Evolutionary conservation across 2,888 invertebrate genomes (phyloP).

Genomic region (Caradrina kadenii): DNA sequence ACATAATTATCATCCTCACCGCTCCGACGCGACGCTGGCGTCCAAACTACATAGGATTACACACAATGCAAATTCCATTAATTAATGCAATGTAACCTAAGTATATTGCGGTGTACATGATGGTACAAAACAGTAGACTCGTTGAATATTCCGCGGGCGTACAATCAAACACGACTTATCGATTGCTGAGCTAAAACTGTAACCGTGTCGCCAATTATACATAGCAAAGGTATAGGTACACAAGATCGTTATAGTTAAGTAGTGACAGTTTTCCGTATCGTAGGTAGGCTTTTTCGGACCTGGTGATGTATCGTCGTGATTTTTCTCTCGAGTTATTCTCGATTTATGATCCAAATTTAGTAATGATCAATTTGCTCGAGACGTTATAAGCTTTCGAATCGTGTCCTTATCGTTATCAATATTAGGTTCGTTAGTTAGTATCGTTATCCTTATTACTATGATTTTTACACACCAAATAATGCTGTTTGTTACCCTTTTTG

Average conservation of each 20-base stretch:
- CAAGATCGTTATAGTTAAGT: slow-evolving; percentile 40
- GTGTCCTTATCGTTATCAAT: too few species aligned
- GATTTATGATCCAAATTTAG: slow-evolving; percentile 26
- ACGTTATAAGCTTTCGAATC: slow-evolving; percentile 5
- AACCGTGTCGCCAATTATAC: slow-evolving; percentile 79
- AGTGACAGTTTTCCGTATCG: slow-evolving; percentile 8
- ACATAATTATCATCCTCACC: slow-evolving; percentile 46
- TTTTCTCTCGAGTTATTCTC: slow-evolving; percentile 19
- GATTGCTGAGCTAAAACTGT: slow-evolving; percentile 80
- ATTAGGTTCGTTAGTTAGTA: too few species aligned
- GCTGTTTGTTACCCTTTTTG: slow-evolving; percentile 12
- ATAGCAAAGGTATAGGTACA: slow-evolving; percentile 67
- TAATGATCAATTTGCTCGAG: slow-evolving; percentile 56
- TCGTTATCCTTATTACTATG: neutral
- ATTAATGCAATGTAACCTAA: slow-evolving; percentile 70
- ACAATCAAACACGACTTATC: slow-evolving; percentile 81
- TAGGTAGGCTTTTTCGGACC: neutral
- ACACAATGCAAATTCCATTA: slow-evolving; percentile 73
- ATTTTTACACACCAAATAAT: slow-evolving; percentile 19
- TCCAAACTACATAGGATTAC: slow-evolving; percentile 55
- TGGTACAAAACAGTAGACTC: slow-evolving; percentile 64
- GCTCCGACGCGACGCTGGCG: slow-evolving; percentile 19
- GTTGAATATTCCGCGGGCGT: slow-evolving; percentile 74
- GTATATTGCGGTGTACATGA: slow-evolving; percentile 47
- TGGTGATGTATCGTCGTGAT: slow-evolving; percentile 8